Evolutionary conservation across 2,113 vertebrate species (phyloP).

Genomic region (Labeo rohita): DNA sequence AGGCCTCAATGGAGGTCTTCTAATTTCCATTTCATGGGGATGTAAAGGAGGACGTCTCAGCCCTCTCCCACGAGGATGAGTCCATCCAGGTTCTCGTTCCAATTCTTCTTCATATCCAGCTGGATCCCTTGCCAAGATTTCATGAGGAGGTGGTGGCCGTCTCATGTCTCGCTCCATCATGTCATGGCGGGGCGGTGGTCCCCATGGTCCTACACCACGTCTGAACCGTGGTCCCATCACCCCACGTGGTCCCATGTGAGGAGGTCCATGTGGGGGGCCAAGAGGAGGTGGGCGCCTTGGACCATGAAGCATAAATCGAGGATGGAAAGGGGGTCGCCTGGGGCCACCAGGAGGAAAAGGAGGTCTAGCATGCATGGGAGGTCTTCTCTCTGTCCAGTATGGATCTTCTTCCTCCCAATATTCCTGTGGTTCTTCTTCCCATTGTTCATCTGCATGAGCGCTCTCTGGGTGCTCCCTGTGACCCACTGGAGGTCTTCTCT

Average conservation of each 20-base stretch:
- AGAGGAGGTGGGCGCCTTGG: constrained; percentile 69
- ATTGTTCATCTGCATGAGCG: constrained; percentile 77
- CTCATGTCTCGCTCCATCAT: constrained; percentile 65
- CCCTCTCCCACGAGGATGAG: constrained; percentile 46
- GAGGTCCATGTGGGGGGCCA: constrained; percentile 60
- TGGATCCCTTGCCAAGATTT: constrained; percentile 57
- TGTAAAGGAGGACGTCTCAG: constrained; percentile 68
- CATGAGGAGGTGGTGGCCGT: constrained; percentile 75
- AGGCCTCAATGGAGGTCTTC: constrained; percentile 53
- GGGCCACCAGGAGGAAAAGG: constrained; percentile 73
- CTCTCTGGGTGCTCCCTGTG: constrained; percentile 63
- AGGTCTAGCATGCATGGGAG: constrained; percentile 76
- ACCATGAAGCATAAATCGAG: constrained; percentile 74
- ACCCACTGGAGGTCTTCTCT: not conserved
- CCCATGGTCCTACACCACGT: constrained; percentile 68
- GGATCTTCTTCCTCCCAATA: constrained; percentile 82
- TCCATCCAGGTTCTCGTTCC: constrained; percentile 55
- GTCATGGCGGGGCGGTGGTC: constrained; percentile 77
- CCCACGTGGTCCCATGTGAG: constrained; percentile 60
- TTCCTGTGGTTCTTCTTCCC: constrained; percentile 83
- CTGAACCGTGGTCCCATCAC: constrained; percentile 74
- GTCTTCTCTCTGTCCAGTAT: constrained; percentile 83
- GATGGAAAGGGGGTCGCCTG: constrained; percentile 78
- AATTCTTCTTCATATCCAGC: constrained; percentile 71
- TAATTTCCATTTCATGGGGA: constrained; percentile 69